Evolutionary conservation across 2,888 invertebrate genomes (phyloP), one percentile per base, ranked within the genome.

Genomic region (Andrena bucephala): DNA sequence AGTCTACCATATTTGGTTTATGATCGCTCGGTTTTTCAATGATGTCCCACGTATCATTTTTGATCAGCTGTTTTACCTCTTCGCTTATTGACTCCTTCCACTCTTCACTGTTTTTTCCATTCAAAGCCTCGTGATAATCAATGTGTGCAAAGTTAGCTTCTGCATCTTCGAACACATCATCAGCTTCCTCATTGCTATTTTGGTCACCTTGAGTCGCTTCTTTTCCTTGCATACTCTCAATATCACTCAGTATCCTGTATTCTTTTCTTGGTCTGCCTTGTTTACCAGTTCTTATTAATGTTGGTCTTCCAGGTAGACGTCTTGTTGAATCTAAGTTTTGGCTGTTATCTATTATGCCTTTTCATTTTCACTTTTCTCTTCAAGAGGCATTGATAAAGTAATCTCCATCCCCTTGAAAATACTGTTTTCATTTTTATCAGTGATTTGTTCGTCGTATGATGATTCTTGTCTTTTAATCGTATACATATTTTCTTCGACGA

Each of bases 21-120:
- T n/a, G 33, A 33, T 33, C 33, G 33, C 33, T 7, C 3, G 71
- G 62, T 31, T 42, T 8, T 10, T 50, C 50, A 10, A 71, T 27
- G 4, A 71, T 20, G 1, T 48, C 16, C 60, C 50, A 62, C 0
- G 71, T 62, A 29, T 60, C 50, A 13, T 71, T 60, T 50, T 36
- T 33, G 5, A 63, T 7, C 13, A 63, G 2, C 10, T 20, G 50
- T 24, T 27, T 33, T 3, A 63, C 24, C 16, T 63, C 72, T 7
- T 20, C 2, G 13, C 13, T 8, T 2, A 72, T 63, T 10, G 52
- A 7, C 33, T 36, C n/a, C 2, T 24, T 20, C 63, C 72, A 72
- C 2, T 63, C 72, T 8, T 50, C 33, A 1, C 29, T 24, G 29
- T 63, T n/a, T n/a, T 31, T 5, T 5, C 72, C 65, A 24, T 36